phyloP scores from a whole-genome alignment of 2,888 invertebrate species.

The Lycophotia porphyrea region DNA sequence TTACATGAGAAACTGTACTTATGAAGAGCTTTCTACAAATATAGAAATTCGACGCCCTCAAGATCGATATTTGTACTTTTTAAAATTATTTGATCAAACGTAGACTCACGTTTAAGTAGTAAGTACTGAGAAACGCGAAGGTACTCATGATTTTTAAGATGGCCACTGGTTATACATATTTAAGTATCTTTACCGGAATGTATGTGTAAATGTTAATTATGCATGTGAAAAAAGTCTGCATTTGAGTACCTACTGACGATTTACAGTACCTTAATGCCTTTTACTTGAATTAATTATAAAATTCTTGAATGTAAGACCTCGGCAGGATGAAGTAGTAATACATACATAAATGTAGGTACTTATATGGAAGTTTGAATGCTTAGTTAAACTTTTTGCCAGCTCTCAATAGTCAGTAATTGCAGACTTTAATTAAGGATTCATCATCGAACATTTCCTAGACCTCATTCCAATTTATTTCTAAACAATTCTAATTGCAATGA shows the following conservation, averaged over 20 bases:
- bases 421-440: constrained; percentile 9
- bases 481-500: constrained; percentile 14
- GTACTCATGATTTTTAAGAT: not conserved
- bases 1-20: constrained; percentile 51
- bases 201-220: no score
- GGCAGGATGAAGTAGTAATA: not conserved
- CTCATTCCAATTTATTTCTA: constrained; percentile 2
- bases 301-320: not conserved
- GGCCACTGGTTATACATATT: constrained; percentile 6
- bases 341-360: not conserved
- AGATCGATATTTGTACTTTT: constrained; percentile 47
- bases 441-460: constrained; percentile 8
- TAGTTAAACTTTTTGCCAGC: not conserved
- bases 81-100: constrained; percentile 45
- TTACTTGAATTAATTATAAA: not conserved
- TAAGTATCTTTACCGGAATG: constrained; percentile 10
- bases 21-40: constrained; percentile 70
- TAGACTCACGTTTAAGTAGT: not conserved
- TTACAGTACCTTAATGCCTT: not conserved
- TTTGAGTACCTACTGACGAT: not conserved
- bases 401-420: not conserved
- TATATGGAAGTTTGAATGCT: not conserved
- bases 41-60: constrained; percentile 63
- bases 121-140: not conserved
- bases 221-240: constrained; percentile 9